Base-by-base conservation (phyloP, 2,797 vertebrate genomes). In the Hippopotamyrus pictus region DNA sequence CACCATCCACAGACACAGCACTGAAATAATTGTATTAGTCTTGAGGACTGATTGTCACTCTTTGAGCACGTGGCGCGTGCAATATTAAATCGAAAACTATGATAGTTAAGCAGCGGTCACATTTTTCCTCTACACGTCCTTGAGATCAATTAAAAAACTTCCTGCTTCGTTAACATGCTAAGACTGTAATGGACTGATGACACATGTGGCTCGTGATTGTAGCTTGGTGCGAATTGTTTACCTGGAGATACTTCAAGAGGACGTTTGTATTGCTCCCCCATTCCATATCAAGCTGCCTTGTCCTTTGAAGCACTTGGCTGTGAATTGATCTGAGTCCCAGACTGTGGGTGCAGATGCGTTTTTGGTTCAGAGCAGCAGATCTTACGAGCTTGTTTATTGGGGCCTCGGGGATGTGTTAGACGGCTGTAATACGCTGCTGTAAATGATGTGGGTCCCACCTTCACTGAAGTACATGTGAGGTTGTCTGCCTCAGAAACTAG, bases 321-420 rank as follows among this genome's bases (percentile, higher is more conserved):
- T 88, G 19, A 88, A 89, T 87, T 90, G 89, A 92, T 92, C 89
- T 91, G 91, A 90, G 89, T 82, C 44, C 65, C 8, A 0, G 41
- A 69, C 87, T 86, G 33, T 88, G 89, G 41, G 29, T n/a, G 76
- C 86, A 46, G 53, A 57, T 86, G 89, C 90, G 50, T 29, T 90
- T 92, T 91, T 7, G 88, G 90, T 93, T 88, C 87, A 89, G 90
- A 91, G 88, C 85, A 82, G 53, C 89, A 89, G 88, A 88, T 91
- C 91, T 25, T 92, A 51, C 48, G 48, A 51, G 88, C 73, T 79
- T 79, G 91, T 89, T 86, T 89, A 89, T 89, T 8, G 7, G 37
- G 33, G 37, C 54, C 79, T 22, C 19, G 8, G 12, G 22, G 41
- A 5, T 83, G 29, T 83, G 37, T 83, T 57, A 57, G 25, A 82